phyloP scores from a whole-genome alignment of 2,113 vertebrate genomes.

The Dasyornis broadbenti region DNA sequence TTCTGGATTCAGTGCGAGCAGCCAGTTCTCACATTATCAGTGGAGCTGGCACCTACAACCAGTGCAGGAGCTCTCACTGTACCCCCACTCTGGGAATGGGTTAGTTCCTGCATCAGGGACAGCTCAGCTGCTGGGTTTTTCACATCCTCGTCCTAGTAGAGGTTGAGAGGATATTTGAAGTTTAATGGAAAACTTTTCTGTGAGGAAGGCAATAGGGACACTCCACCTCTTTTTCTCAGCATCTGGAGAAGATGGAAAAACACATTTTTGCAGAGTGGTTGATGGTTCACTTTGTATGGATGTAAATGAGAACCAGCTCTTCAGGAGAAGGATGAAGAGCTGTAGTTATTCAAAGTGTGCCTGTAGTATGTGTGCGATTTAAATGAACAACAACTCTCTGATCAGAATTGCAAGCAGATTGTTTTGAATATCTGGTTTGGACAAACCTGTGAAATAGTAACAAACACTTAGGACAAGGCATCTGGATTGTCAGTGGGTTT shows the following conservation, averaged over 20 bases:
- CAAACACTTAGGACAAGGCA: not conserved
- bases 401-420: not conserved
- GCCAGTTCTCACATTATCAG: rapidly evolving
- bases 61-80: not conserved
- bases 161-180: not conserved
- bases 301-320: not conserved
- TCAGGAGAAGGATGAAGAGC: not conserved
- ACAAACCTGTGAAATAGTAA: not conserved
- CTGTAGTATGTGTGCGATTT: not conserved
- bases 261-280: rapidly evolving
- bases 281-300: rapidly evolving
- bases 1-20: not conserved
- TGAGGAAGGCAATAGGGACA: not conserved
- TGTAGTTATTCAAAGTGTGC: not conserved
- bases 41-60: not conserved
- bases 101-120: not conserved
- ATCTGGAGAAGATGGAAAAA: not conserved
- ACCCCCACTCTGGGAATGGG: rapidly evolving
- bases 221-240: not conserved
- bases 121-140: not conserved
- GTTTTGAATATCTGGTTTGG: not conserved
- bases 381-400: not conserved
- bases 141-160: not conserved
- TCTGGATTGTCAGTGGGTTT: not conserved
- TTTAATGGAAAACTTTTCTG: not conserved